Evolutionary conservation across 2,113 vertebrate species (phyloP).

Genomic region (Thomomys bottae): DNA sequence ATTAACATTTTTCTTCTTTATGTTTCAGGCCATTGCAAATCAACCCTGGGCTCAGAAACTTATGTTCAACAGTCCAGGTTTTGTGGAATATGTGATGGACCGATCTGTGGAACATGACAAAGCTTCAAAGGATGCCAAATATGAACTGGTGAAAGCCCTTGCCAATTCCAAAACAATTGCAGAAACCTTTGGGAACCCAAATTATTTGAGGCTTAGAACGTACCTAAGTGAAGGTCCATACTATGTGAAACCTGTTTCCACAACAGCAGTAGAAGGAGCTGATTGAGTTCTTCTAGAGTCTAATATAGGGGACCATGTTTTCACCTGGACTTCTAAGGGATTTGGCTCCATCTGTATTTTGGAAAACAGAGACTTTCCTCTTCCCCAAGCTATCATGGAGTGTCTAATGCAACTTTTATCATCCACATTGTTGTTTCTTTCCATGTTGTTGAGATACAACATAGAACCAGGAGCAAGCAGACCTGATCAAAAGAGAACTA

Average conservation of each 20-base stretch:
- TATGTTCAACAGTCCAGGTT: constrained; percentile 94
- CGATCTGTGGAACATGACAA: constrained; percentile 93
- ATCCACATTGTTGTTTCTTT: constrained; percentile 12
- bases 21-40: constrained; percentile 90
- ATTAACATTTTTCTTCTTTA: constrained; percentile 56
- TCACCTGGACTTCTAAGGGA: constrained; percentile 43
- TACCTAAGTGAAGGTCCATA: constrained; percentile 95
- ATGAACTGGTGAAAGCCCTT: constrained; percentile 93
- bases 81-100: constrained; percentile 95
- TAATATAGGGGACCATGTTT: constrained; percentile 6
- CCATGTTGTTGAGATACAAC: neutral
- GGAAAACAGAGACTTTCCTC: constrained; percentile 20
- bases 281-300: constrained; percentile 84
- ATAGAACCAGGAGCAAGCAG: neutral
- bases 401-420: neutral
- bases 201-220: constrained; percentile 92
- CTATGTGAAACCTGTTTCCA: constrained; percentile 90
- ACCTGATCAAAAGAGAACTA: neutral
- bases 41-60: constrained; percentile 95
- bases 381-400: constrained; percentile 8
- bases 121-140: constrained; percentile 95
- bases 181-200: constrained; percentile 92
- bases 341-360: constrained; percentile 3
- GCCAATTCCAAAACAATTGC: constrained; percentile 89
- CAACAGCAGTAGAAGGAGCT: constrained; percentile 93